A percentile compares a stretch with the other conserved stretches of the same genome.
Evolutionary conservation across 23 tunicate species (phyloP).

Genomic region (Oikopleura albicans): DNA sequence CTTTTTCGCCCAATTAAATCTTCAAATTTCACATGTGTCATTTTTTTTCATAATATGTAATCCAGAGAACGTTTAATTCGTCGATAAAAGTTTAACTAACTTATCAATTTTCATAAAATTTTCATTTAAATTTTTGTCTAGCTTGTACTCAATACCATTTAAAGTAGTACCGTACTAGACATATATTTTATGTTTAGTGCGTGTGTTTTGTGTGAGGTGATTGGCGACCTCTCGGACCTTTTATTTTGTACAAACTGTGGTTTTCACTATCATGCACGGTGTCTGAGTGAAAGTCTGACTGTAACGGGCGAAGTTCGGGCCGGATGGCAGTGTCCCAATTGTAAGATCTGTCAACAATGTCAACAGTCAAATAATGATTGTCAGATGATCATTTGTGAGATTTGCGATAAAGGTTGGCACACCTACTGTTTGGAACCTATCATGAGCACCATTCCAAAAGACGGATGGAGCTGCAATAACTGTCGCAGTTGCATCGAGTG

Average conservation of each 20-base stretch:
- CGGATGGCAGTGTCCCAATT: constrained; percentile 95
- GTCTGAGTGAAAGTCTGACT: constrained; percentile 35
- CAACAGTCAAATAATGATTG: constrained; percentile 80
- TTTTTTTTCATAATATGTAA: no score
- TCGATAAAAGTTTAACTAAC: no score
- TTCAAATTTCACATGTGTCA: no score
- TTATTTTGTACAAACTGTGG: constrained; percentile 88
- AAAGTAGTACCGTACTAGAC: no score
- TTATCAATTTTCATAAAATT: no score
- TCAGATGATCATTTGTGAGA: constrained; percentile 89
- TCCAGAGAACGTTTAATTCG: no score
- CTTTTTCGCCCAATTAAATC: no score
- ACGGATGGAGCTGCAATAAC: constrained; percentile 76
- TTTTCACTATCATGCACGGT: constrained; percentile 71
- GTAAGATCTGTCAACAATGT: constrained; percentile 93
- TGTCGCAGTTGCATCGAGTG: not conserved
- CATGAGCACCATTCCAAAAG: constrained; percentile 51
- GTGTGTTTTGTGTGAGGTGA: not conserved
- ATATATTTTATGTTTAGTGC: not conserved
- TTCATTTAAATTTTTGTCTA: no score
- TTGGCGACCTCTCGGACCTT: constrained; percentile 58
- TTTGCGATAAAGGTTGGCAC: constrained; percentile 85
- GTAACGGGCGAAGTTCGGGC: constrained; percentile 77
- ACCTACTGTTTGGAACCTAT: constrained; percentile 77
- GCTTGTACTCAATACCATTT: no score